Percentiles rank a stretch among this genome's conserved stretches.
These are phyloP conservation scores for Toxotes jaculatrix DNA, from an alignment of 2,113 vertebrate genomes.

Conservation along the genomic window DNA sequence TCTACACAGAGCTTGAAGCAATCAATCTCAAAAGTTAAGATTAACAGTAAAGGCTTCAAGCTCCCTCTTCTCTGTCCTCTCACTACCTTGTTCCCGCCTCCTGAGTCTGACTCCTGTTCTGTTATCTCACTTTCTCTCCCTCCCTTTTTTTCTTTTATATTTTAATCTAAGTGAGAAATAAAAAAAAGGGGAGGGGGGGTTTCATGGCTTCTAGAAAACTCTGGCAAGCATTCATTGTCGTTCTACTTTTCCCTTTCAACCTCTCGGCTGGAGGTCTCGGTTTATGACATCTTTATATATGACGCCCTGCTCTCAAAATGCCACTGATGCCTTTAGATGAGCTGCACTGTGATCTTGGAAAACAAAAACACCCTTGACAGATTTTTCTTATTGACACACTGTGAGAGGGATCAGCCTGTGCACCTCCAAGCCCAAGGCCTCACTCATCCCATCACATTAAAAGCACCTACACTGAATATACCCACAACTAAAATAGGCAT, in stretches of 20 bases:
- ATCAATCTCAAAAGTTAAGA: conserved; percentile 83
- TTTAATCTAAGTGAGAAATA: conserved; percentile 87
- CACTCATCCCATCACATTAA: conserved; percentile 44
- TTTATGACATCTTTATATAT: conserved; percentile 90
- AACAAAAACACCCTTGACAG: conserved; percentile 86
- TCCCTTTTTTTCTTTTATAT: conserved; percentile 48
- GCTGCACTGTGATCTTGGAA: conserved; percentile 86
- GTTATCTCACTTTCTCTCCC: conserved; percentile 55
- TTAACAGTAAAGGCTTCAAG: conserved; percentile 76
- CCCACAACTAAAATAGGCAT: conserved; percentile 56
- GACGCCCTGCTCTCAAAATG: conserved; percentile 89
- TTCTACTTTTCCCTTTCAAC: conserved; percentile 85
- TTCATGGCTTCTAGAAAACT: conserved; percentile 86
- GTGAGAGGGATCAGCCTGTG: conserved; percentile 67
- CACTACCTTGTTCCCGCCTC: conserved; percentile 20
- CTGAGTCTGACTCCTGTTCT: conserved; percentile 31
- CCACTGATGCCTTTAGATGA: conserved; percentile 89
- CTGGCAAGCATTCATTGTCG: conserved; percentile 85
- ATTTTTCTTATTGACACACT: conserved; percentile 87
- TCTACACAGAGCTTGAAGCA: conserved; percentile 75
- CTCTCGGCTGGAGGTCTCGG: conserved; percentile 86
- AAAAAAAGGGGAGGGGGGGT: conserved; percentile 77
- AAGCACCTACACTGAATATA: conserved; percentile 58
- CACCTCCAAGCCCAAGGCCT: conserved; percentile 38
- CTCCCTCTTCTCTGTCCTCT: conserved; percentile 34